Evolutionary conservation across 2,113 vertebrate species (phyloP).

Genomic region (Lampris incognitus): DNA sequence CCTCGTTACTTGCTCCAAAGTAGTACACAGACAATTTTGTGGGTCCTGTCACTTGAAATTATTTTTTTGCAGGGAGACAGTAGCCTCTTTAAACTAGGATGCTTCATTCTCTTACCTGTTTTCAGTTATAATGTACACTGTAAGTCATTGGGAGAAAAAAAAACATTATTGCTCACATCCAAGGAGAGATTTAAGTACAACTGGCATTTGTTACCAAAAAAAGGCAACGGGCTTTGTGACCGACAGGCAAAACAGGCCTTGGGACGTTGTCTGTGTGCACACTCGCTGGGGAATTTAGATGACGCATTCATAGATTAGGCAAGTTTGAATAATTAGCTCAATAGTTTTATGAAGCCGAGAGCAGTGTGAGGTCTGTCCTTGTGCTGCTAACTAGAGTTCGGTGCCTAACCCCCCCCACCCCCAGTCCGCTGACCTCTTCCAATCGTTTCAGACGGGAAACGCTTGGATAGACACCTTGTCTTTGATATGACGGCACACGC

Average conservation of each 20-base stretch:
- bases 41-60: not conserved
- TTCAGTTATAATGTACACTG: not conserved
- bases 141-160: slow-evolving; percentile 7
- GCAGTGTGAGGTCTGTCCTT: slow-evolving; percentile 40
- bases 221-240: not conserved
- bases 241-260: slow-evolving; percentile 26
- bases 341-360: slow-evolving; percentile 44
- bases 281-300: slow-evolving; percentile 20
- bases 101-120: not conserved
- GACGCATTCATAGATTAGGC: slow-evolving; percentile 42
- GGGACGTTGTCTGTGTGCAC: slow-evolving; percentile 34
- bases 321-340: slow-evolving; percentile 5
- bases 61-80: not conserved
- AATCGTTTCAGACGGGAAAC: slow-evolving; percentile 20
- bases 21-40: slow-evolving; percentile 4
- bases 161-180: not conserved
- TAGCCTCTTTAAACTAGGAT: not conserved
- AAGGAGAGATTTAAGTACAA: too few relatives aligned
- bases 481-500: slow-evolving; percentile 29
- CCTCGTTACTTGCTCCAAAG: slow-evolving; percentile 10
- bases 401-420: slow-evolving; percentile 45
- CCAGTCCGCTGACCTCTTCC: slow-evolving; percentile 44
- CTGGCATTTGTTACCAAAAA: too few relatives aligned
- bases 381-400: slow-evolving; percentile 66
- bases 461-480: slow-evolving; percentile 35